Conservation (phyloP, 2,888 invertebrate species). For the Cryptosula pallasiana region DNA sequence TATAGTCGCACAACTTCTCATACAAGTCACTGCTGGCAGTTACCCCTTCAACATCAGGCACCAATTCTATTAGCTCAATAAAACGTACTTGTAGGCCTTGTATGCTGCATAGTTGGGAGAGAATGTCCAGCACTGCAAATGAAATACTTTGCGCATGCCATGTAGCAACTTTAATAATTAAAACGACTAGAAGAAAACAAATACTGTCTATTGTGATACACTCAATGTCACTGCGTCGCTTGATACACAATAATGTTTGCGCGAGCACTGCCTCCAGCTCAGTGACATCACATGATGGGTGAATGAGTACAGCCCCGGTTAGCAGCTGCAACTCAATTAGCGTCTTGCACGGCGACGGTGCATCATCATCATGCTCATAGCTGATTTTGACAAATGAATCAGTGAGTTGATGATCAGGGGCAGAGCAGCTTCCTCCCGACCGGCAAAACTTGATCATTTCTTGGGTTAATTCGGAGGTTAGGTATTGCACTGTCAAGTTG, state of each 20-base stretch:
- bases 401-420: background rate
- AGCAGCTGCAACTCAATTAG: background rate
- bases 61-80: background rate
- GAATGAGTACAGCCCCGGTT: background rate
- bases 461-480: background rate
- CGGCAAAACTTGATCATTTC: background rate
- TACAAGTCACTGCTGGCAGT: background rate
- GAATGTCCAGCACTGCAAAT: background rate
- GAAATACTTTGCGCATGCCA: background rate
- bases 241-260: background rate
- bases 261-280: background rate
- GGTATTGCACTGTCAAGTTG: background rate
- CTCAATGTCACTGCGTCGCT: background rate
- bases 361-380: background rate
- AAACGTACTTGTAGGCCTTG: background rate
- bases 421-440: background rate
- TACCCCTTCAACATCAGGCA: background rate
- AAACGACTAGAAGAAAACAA: background rate
- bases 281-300: background rate
- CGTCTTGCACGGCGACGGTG: background rate
- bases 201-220: background rate
- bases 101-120: background rate
- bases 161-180: background rate
- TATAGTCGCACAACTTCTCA: background rate
- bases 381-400: background rate